A percentile compares a stretch with the other conserved stretches of the same genome.
These are phyloP conservation scores for Drosophila pruinosa DNA, from an alignment of 1,140 invertebrate species.

Conservation along the genomic window DNA sequence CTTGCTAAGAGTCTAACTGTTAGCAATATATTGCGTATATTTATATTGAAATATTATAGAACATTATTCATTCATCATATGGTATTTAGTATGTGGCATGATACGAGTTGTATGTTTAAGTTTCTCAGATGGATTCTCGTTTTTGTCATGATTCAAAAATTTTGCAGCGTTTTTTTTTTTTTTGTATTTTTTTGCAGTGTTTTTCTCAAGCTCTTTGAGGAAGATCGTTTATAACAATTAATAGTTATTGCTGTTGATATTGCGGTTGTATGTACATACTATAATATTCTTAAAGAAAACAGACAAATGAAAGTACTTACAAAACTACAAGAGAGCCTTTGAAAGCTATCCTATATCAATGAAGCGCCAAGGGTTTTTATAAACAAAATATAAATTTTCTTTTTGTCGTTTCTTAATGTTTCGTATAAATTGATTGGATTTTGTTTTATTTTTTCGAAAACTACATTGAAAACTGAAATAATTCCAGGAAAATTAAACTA, in stretches of 20 bases:
- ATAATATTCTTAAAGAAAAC: constrained; percentile 73
- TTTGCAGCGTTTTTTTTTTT: constrained; percentile 39
- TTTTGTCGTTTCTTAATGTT: constrained; percentile 67
- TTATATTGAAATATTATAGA: constrained; percentile 13
- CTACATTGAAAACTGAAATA: constrained; percentile 46
- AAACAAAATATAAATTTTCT: constrained; percentile 82
- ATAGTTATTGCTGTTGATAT: constrained; percentile 4
- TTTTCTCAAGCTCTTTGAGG: constrained; percentile 22
- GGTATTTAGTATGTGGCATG: constrained; percentile 28
- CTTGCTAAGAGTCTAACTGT: constrained; percentile 62
- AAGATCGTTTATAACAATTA: neutral
- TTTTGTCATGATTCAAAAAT: constrained; percentile 33
- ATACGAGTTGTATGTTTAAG: constrained; percentile 22
- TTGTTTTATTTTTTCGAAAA: constrained; percentile 23
- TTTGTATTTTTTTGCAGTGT: constrained; percentile 12
- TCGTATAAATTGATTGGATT: constrained; percentile 41
- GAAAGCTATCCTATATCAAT: constrained; percentile 83
- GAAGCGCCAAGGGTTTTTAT: constrained; percentile 83
- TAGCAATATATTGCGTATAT: constrained; percentile 55
- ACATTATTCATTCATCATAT: constrained; percentile 46
- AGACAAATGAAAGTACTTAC: constrained; percentile 83
- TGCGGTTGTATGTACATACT: constrained; percentile 27
- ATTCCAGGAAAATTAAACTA: constrained; percentile 7
- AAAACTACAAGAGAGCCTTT: constrained; percentile 83
- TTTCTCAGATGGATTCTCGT: constrained; percentile 41